Evolutionary conservation across 2,888 invertebrate species (phyloP), one percentile per base, ranked within the genome.

Genomic region (Cremastobaeus sp.): DNA sequence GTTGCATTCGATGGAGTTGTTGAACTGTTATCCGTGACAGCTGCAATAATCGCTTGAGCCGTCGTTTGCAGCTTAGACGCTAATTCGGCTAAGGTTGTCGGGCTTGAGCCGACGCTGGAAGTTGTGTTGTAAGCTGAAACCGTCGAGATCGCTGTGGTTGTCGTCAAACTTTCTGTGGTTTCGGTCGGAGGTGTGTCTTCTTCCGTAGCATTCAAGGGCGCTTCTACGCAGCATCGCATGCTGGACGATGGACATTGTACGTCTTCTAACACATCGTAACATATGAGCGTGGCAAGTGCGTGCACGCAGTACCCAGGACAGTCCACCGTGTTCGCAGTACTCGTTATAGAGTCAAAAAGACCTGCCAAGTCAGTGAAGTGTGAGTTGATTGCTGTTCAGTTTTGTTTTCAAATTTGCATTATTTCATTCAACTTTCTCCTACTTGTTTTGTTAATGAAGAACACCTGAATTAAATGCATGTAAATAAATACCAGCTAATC

Each of bases 271-370:
- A 96, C 95, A 79, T 95, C 93, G 86, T 93, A 93, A 86, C 96
- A 96, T 82, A 96, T 94, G 71, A 96, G 89, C 0, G 96, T 93
- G 1, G 96, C 95, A 66, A 96, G 88, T 6, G 95, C 92, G 84
- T 96, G 95, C 73, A 96, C 94, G 88, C 96, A 96, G 64, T 94
- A 92, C 0, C 96, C 96, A 0, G 96, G 96, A 84, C 96, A 96
- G 86, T 95, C 93, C 88, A 94, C 94, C 66, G 93, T 91, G 86
- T 95, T 94, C 69, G 93, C 95, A 69, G 96, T 95, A 76, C 93
- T 94, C 69, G 96, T 95, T 84, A 96, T 91, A 20, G 95, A 93
- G 83, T 96, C 95, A 82, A 96, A 88, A 3, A 96, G 90, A 80
- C 95, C 96, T 96, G 89, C n/a, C n/a, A n/a, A n/a, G n/a, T n/a